Evolutionary conservation across 35 echinoderm and acorn worm species (phyloP).

Genomic region (Holothuria glaberrima): DNA sequence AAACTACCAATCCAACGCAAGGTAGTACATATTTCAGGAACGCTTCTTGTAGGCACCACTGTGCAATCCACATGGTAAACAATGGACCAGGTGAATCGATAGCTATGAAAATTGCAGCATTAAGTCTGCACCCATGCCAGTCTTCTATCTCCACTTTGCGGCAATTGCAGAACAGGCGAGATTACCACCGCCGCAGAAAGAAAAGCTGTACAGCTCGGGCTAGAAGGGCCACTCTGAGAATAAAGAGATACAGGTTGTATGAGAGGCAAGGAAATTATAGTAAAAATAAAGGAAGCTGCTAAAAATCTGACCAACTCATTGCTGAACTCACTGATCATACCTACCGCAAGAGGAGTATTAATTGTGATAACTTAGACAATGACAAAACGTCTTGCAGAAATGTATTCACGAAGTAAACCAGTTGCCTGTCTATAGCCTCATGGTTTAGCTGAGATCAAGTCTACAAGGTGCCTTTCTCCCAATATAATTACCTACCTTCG

Average conservation of each 20-base stretch:
- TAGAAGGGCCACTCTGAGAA: background rate
- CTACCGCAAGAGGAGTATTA: background rate
- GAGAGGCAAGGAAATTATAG: background rate
- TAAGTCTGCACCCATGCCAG: background rate
- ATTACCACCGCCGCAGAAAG: background rate
- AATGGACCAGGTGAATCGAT: slow-evolving; percentile 60
- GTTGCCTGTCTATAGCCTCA: too few relatives aligned
- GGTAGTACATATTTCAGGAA: slow-evolving; percentile 52
- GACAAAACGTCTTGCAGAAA: too few relatives aligned
- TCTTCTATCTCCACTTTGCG: background rate
- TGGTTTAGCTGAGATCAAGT: too few relatives aligned
- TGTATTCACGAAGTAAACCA: too few relatives aligned
- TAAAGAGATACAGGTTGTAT: slow-evolving; percentile 20
- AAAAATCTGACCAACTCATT: background rate
- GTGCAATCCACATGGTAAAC: slow-evolving; percentile 64
- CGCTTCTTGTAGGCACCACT: slow-evolving; percentile 38
- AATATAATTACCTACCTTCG: background rate
- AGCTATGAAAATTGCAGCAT: background rate
- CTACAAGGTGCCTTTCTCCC: too few relatives aligned
- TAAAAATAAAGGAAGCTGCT: background rate
- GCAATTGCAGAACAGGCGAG: background rate
- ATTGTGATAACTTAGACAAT: too few relatives aligned
- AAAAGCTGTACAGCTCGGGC: background rate
- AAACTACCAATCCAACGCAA: slow-evolving; percentile 62
- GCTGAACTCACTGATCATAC: background rate